These are phyloP conservation scores for Labeo calbasu DNA, from an alignment of 2,797 vertebrate genomes.

Conservation along the genomic window DNA sequence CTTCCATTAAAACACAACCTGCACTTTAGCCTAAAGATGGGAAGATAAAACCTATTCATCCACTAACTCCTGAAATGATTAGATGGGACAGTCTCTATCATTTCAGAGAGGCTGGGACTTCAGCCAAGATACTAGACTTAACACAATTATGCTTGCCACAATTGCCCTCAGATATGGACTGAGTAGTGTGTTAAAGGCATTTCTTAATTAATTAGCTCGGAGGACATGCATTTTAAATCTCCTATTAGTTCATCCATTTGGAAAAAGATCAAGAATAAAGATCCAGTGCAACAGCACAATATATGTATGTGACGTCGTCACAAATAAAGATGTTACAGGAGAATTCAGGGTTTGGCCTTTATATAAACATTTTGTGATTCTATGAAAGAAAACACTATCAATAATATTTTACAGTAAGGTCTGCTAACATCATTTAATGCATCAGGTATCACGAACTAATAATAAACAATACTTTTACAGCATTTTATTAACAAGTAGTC, in stretches of 20 bases:
- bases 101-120: constrained; percentile 61
- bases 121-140: constrained; percentile 71
- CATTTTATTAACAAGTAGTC: not conserved
- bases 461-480: not conserved
- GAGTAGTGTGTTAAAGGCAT: constrained; percentile 62
- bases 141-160: constrained; percentile 66
- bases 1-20: constrained; percentile 49
- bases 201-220: constrained; percentile 70
- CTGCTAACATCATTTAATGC: not conserved
- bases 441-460: not conserved
- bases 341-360: constrained; percentile 2
- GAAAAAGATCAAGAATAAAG: constrained; percentile 46
- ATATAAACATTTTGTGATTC: not conserved
- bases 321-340: not conserved
- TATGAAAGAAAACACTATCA: not conserved
- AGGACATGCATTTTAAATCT: constrained; percentile 62
- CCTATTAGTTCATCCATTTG: constrained; percentile 28
- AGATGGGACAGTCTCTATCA: constrained; percentile 67
- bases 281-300: constrained; percentile 25
- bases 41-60: constrained; percentile 58
- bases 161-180: constrained; percentile 56
- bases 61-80: constrained; percentile 66
- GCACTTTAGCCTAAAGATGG: constrained; percentile 56
- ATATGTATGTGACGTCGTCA: not conserved
- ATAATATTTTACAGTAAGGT: not conserved